phyloP scores from a whole-genome alignment of 2,797 vertebrate species.

The Lacerta viridis region DNA sequence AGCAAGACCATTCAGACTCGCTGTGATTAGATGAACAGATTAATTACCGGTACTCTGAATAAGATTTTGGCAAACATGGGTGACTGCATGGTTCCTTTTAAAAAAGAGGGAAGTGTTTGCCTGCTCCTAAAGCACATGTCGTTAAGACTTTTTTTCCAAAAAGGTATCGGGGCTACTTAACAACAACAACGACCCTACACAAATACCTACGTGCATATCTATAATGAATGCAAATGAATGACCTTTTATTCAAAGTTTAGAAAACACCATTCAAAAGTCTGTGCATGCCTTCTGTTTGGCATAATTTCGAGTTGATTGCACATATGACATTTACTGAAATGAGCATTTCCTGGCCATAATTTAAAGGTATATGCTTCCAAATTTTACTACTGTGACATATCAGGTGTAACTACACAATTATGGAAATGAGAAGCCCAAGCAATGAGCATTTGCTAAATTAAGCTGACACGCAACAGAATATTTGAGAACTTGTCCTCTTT shows the following conservation, averaged over 20 bases:
- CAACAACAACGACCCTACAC: too few relatives aligned
- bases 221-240: constrained; percentile 24
- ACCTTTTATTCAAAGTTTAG: constrained; percentile 41
- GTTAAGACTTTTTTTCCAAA: background rate
- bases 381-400: constrained; percentile 46
- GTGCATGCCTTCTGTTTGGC: background rate
- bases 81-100: background rate
- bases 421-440: constrained; percentile 20
- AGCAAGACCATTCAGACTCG: constrained; percentile 12
- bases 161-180: too few relatives aligned
- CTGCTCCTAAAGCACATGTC: background rate
- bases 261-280: constrained; percentile 8
- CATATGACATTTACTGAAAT: constrained; percentile 61
- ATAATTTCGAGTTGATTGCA: constrained; percentile 48
- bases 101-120: background rate
- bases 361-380: constrained; percentile 25
- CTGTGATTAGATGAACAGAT: background rate
- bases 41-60: background rate
- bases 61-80: background rate
- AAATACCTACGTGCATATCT: background rate
- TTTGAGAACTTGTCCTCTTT: background rate
- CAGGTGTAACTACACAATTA: constrained; percentile 8
- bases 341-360: constrained; percentile 13
- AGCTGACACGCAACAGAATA: constrained; percentile 21
- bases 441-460: constrained; percentile 35